Evolutionary conservation across 2,888 invertebrate species (phyloP).

Genomic region (Idaea dimidiata): DNA sequence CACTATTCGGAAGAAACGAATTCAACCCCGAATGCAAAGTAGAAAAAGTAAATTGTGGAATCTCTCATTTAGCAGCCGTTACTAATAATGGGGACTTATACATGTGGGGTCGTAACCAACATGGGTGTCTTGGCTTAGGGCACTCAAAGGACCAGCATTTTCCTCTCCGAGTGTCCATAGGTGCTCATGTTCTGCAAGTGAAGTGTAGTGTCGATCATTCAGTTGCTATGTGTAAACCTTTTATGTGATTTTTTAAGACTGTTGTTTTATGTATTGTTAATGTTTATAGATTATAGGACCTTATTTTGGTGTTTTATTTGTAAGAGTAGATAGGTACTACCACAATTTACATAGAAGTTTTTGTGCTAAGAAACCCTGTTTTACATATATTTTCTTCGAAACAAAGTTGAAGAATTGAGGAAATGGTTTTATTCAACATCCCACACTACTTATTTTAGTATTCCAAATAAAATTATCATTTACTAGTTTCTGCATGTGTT

Average conservation of each 20-base stretch:
- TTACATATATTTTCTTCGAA: too few relatives aligned
- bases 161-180: conserved; percentile 90
- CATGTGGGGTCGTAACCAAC: conserved; percentile 94
- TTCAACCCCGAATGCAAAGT: conserved; percentile 87
- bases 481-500: too few relatives aligned
- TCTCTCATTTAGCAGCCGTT: conserved; percentile 88
- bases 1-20: conserved; percentile 92
- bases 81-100: conserved; percentile 92
- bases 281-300: conserved; percentile 1
- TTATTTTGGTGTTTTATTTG: conserved; percentile 53
- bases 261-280: conserved; percentile 29
- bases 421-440: too few relatives aligned
- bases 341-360: too few relatives aligned
- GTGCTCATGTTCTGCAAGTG: conserved; percentile 87
- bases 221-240: conserved; percentile 87
- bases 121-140: conserved; percentile 92
- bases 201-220: conserved; percentile 93
- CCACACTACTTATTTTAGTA: too few relatives aligned
- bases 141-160: conserved; percentile 91
- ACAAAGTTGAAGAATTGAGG: too few relatives aligned
- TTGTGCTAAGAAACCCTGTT: too few relatives aligned
- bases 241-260: conserved; percentile 47
- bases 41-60: conserved; percentile 84
- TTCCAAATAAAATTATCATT: too few relatives aligned
- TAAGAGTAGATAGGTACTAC: conserved; percentile 31